A percentile compares a stretch with the other conserved stretches of the same genome.
Conservation (phyloP, 1,140 invertebrate species). For the Yoshiicerus persimilis region DNA sequence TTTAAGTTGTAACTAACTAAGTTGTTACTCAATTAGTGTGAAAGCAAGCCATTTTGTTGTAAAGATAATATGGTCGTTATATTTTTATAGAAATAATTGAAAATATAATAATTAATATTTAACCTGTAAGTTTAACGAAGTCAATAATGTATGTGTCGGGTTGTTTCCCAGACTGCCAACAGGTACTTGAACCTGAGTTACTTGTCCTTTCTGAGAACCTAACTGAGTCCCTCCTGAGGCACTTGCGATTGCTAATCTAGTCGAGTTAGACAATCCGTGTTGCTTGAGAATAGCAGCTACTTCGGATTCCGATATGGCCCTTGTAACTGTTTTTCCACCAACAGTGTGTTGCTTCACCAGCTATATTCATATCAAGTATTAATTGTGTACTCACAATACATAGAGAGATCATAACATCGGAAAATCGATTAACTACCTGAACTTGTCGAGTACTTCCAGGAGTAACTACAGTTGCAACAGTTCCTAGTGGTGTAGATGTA, state of each 20-base stretch:
- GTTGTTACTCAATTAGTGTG: no score
- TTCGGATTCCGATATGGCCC: conserved; percentile 44
- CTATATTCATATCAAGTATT: conserved; percentile 24
- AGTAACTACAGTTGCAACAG: conserved; percentile 4
- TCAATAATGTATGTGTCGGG: not conserved
- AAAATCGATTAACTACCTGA: not conserved
- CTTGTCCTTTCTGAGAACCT: conserved; percentile 15
- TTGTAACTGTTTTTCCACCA: conserved; percentile 45
- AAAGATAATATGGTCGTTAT: no score
- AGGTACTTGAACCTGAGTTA: conserved; percentile 30
- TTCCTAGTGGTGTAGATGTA: not conserved
- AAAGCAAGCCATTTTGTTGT: no score
- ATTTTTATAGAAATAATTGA: no score
- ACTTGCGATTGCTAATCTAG: conserved; percentile 2
- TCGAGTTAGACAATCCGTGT: conserved; percentile 23
- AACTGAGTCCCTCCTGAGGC: not conserved
- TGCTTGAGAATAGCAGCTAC: conserved; percentile 42
- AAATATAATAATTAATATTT: no score
- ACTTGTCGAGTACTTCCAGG: not conserved
- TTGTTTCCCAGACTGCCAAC: not conserved
- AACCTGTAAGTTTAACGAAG: conserved; percentile 28
- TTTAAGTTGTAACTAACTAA: no score
- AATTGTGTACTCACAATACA: not conserved
- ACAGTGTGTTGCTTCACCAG: conserved; percentile 46
- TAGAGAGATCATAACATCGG: no score